phyloP scores from a whole-genome alignment of 2,888 invertebrate species.

The Drepana falcataria region DNA sequence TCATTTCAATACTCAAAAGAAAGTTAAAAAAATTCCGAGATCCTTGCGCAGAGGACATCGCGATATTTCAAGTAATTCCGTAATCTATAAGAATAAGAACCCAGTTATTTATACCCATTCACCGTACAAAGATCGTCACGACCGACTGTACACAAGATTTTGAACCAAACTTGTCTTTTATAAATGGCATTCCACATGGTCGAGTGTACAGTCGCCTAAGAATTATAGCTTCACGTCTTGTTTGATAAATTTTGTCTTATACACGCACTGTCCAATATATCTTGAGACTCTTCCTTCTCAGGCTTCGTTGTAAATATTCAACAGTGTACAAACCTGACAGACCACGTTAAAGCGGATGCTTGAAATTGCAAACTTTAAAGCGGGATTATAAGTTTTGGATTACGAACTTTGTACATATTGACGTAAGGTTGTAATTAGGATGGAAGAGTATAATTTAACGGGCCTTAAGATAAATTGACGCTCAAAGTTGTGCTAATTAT shows the following conservation, averaged over 20 bases:
- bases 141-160: slow-evolving; percentile 49
- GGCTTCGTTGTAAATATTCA: slow-evolving; percentile 3
- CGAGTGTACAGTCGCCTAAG: slow-evolving; percentile 40
- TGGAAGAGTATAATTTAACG: slow-evolving; percentile 14
- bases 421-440: slow-evolving; percentile 7
- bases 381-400: slow-evolving; percentile 6
- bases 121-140: slow-evolving; percentile 41
- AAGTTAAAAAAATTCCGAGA: no score
- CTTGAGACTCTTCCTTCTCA: slow-evolving; percentile 19
- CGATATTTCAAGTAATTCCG: slow-evolving; percentile 2
- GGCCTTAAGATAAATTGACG: slow-evolving; percentile 29
- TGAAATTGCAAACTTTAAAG: slow-evolving; percentile 14
- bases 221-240: slow-evolving; percentile 57
- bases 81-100: slow-evolving; percentile 18
- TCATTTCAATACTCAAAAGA: no score
- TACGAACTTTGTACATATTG: slow-evolving; percentile 11
- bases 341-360: slow-evolving; percentile 16
- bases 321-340: slow-evolving; percentile 12
- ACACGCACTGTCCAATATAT: slow-evolving; percentile 25
- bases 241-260: slow-evolving; percentile 59
- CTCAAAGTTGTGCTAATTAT: slow-evolving; percentile 4
- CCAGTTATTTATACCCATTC: slow-evolving; percentile 35
- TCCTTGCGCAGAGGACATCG: no score
- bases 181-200: slow-evolving; percentile 64
- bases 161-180: slow-evolving; percentile 56